phyloP scores from a whole-genome alignment of 2,113 vertebrate species.

The Pontoporia blainvillei region DNA sequence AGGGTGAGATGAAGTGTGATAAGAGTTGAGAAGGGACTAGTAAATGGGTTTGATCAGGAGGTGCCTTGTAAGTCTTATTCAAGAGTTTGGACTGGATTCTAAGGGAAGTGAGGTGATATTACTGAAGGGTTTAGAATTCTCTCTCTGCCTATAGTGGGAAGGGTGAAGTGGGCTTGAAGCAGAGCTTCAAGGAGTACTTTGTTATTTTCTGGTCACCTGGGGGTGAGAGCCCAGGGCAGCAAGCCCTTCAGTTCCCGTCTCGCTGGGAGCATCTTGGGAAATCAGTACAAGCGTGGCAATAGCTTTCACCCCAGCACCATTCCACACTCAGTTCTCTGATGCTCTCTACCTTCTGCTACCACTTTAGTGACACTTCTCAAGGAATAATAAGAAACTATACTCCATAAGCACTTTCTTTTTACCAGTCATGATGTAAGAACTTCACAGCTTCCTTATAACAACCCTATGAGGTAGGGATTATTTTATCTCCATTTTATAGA shows the following conservation, averaged over 20 bases:
- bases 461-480: neutral
- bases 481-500: neutral
- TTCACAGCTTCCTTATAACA: neutral
- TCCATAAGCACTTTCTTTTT: neutral
- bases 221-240: neutral
- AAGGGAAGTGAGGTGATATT: neutral
- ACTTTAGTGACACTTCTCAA: neutral
- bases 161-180: neutral
- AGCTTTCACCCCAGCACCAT: neutral
- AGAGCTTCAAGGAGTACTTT: neutral
- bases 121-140: neutral
- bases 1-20: neutral
- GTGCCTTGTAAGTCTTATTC: neutral
- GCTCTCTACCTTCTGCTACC: neutral
- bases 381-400: neutral
- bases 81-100: neutral
- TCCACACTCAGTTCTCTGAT: neutral
- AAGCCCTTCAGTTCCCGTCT: neutral
- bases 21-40: neutral
- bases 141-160: neutral
- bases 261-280: neutral
- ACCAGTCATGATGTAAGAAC: neutral
- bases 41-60: neutral
- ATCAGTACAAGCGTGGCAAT: neutral
- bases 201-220: neutral